Evolutionary conservation across 2,888 invertebrate genomes (phyloP), one percentile per base, ranked within the genome.

Genomic region (Hypercompe scribonia): DNA sequence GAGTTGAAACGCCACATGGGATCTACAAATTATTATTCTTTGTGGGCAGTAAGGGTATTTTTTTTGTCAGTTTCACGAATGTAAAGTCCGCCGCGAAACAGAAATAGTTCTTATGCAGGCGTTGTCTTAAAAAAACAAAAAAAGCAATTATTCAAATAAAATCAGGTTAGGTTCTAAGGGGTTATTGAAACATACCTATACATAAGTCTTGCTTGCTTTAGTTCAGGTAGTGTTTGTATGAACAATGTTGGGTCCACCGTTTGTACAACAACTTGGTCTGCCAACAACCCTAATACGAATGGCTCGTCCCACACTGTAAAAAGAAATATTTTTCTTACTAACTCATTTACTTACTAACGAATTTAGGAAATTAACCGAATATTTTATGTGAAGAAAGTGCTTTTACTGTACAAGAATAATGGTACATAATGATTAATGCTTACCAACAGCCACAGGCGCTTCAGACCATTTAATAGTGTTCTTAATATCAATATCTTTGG

Each of bases 231-330:
- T 2, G 97, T 97, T 92, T 99, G 99, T 82, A 99, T 97, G 78
- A 97, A 96, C 61, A 97, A 94, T 70, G 97, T 96, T 0, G 98
- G 98, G 81, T 98, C 98, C 72, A 99, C 96, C 7, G 99, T 98
- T 80, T 98, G 97, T 10, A 99, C 97, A 92, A 99, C 98, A 50
- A 99, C 96, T 81, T 97, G 97, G 86, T 98, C 98, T 69, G 97
- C 96, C 68, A 99, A 95, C 68, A 99, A 96, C 10, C 98, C 99
- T 73, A 99, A 94, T 33, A 99, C 96, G 92, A 98, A 99, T 0
- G 99, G 99, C 86, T 98, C 97, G 92, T 99, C 99, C 97, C 99
- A 99, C 42, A 97, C 99, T 97, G 92, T 76, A 94, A 95, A 15
- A n/a, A 78, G 67, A 70, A 24, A 74, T 24, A 50, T 24, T 36